A percentile compares a stretch with the other conserved stretches of the same genome.
These are phyloP conservation scores for Tachina lurida DNA, from an alignment of 2,888 invertebrate species.

Conservation along the genomic window DNA sequence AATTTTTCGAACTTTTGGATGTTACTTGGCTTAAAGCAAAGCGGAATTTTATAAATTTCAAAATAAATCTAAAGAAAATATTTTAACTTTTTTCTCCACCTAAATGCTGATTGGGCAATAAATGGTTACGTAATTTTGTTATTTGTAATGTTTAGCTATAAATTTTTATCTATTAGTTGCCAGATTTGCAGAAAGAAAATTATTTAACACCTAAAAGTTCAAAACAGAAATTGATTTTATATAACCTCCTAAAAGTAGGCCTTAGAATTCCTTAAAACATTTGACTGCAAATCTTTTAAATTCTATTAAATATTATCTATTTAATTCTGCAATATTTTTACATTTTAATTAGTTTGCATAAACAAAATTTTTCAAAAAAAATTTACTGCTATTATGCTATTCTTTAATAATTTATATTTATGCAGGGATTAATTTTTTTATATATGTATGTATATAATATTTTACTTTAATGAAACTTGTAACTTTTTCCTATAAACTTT, in stretches of 20 bases:
- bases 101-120: slow-evolving; percentile 15
- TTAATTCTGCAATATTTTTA: slow-evolving; percentile 1
- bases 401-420: slow-evolving; percentile 6
- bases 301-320: slow-evolving; percentile 39
- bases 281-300: slow-evolving; percentile 49
- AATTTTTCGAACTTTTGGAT: too few relatives aligned
- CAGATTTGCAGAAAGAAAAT: slow-evolving; percentile 1
- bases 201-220: background rate
- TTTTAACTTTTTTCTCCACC: background rate
- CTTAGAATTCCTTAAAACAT: background rate
- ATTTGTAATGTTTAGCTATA: background rate
- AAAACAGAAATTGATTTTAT: background rate
- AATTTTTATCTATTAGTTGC: slow-evolving; percentile 34
- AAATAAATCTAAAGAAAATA: too few relatives aligned
- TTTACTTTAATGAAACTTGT: slow-evolving; percentile 55
- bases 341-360: slow-evolving; percentile 37
- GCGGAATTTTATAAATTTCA: too few relatives aligned
- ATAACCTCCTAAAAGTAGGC: slow-evolving; percentile 26
- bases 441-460: slow-evolving; percentile 20
- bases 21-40: too few relatives aligned
- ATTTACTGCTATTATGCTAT: slow-evolving; percentile 15
- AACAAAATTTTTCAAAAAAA: slow-evolving; percentile 39
- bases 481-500: slow-evolving; percentile 50
- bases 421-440: slow-evolving; percentile 36
- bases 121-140: slow-evolving; percentile 2